These are phyloP conservation scores for Gerris buenoi DNA, from an alignment of 1,140 invertebrate genomes.

Conservation along the genomic window DNA sequence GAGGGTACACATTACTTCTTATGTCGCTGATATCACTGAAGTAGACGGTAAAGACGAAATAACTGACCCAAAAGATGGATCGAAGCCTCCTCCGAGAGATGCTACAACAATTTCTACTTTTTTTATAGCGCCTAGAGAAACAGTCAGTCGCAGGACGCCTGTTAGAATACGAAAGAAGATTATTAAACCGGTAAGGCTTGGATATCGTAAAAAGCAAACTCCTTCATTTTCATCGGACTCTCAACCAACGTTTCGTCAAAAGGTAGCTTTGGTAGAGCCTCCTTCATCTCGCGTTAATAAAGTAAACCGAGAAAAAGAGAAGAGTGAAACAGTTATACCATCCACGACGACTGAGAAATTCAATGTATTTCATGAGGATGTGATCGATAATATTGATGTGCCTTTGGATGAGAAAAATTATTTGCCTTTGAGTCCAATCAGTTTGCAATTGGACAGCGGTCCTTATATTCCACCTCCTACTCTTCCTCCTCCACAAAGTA, in stretches of 20 bases:
- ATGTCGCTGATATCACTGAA: constrained; percentile 16
- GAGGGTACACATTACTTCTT: constrained; percentile 17
- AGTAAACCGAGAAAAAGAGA: neutral
- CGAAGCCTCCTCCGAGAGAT: neutral
- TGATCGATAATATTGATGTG: neutral
- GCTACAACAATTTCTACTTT: constrained; percentile 17
- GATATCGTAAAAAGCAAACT: constrained; percentile 1
- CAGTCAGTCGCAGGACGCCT: neutral
- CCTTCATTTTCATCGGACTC: constrained; percentile 9
- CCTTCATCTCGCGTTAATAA: neutral
- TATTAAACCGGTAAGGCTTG: neutral
- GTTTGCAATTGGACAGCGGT: neutral
- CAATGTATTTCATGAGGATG: neutral
- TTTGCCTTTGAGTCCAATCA: neutral
- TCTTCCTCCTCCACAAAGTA: neutral
- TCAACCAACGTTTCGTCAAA: constrained; percentile 5
- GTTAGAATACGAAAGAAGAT: constrained; percentile 3
- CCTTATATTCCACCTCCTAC: neutral
- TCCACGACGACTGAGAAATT: neutral
- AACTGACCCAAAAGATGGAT: neutral
- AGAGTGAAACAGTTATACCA: neutral
- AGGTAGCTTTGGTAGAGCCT: neutral
- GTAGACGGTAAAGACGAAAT: constrained; percentile 8
- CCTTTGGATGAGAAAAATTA: neutral
- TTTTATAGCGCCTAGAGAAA: constrained; percentile 14